Evolutionary conservation across 2,797 vertebrate genomes (phyloP).

Genomic region (Acanthurus leucopareius): DNA sequence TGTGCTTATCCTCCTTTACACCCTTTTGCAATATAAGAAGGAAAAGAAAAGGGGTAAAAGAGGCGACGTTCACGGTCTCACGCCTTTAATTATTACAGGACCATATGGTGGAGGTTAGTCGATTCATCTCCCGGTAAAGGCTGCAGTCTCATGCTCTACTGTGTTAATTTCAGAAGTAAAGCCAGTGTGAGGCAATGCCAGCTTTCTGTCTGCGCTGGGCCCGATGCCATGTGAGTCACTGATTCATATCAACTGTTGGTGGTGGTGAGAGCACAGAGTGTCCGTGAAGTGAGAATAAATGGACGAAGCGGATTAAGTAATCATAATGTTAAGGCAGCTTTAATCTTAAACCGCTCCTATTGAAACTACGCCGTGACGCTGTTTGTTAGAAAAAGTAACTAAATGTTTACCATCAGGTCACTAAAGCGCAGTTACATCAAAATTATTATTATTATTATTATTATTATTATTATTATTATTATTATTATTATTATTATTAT

Average conservation of each 20-base stretch:
- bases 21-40: background rate
- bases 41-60: background rate
- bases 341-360: conserved; percentile 15
- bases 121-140: conserved; percentile 70
- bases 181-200: conserved; percentile 67
- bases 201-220: conserved; percentile 77
- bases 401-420: background rate
- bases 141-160: conserved; percentile 67
- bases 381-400: background rate
- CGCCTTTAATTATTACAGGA: conserved; percentile 69
- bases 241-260: conserved; percentile 54
- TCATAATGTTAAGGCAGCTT: conserved; percentile 4
- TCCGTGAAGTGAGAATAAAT: conserved; percentile 52
- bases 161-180: conserved; percentile 74
- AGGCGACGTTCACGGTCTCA: conserved; percentile 62
- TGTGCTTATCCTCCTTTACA: background rate
- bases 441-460: background rate
- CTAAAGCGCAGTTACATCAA: background rate
- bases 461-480: background rate
- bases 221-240: conserved; percentile 67
- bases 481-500: background rate
- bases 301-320: conserved; percentile 32
- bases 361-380: background rate
- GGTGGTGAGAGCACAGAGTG: conserved; percentile 33
- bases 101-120: conserved; percentile 70